These are phyloP conservation scores for Bombus picipes DNA, from an alignment of 1,140 invertebrate species.

Conservation along the genomic window DNA sequence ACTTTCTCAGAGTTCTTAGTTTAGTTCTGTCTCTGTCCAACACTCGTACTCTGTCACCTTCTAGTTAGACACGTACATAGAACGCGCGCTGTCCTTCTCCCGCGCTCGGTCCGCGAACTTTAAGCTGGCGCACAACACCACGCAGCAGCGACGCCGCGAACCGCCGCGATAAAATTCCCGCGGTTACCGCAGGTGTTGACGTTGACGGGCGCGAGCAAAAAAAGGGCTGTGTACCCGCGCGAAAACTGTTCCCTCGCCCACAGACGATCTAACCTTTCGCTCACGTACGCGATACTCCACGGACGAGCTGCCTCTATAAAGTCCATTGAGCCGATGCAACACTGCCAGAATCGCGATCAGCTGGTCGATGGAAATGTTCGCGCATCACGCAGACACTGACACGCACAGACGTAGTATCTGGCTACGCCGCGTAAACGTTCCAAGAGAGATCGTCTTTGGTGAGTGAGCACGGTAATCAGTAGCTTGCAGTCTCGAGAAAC, in stretches of 20 bases:
- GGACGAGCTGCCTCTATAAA: slow-evolving; percentile 32
- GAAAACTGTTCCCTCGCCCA: slow-evolving; percentile 14
- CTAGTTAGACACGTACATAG: neutral
- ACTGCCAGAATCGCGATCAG: slow-evolving; percentile 58
- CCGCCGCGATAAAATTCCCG: slow-evolving; percentile 58
- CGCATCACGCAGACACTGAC: slow-evolving; percentile 16
- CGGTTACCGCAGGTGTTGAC: slow-evolving; percentile 57
- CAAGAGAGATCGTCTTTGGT: neutral
- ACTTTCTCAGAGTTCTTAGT: slow-evolving; percentile 53
- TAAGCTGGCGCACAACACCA: slow-evolving; percentile 56
- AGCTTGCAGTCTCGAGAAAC: neutral
- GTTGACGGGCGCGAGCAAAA: neutral
- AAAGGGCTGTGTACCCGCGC: slow-evolving; percentile 17
- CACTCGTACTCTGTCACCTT: slow-evolving; percentile 13
- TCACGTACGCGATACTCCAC: slow-evolving; percentile 35
- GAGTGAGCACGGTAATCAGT: neutral
- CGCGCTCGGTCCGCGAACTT: slow-evolving; percentile 55
- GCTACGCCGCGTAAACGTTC: neutral
- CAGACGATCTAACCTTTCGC: neutral
- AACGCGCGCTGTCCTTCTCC: slow-evolving; percentile 45
- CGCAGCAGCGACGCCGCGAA: slow-evolving; percentile 57
- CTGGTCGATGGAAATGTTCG: slow-evolving; percentile 44
- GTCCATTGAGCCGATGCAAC: slow-evolving; percentile 54
- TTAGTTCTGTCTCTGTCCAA: slow-evolving; percentile 22
- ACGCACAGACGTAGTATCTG: no score